These are phyloP conservation scores for Tetraneura akinire DNA, from an alignment of 1,140 invertebrate species.

Conservation along the genomic window DNA sequence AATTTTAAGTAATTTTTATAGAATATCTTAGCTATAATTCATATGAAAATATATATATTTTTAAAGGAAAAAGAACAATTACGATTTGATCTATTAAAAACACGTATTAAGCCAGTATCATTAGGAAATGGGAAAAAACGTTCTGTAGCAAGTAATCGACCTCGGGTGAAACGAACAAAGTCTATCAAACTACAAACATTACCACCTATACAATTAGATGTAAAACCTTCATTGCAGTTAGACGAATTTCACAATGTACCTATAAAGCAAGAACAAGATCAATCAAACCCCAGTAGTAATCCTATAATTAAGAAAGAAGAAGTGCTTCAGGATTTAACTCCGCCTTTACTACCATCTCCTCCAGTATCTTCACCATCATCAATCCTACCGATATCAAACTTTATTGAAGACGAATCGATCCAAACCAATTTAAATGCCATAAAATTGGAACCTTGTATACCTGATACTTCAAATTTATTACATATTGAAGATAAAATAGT, in stretches of 20 bases:
- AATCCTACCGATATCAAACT: background rate
- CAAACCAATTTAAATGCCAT: slow-evolving; percentile 25
- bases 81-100: background rate
- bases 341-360: slow-evolving; percentile 53
- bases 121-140: slow-evolving; percentile 23
- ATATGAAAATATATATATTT: background rate
- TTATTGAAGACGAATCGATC: slow-evolving; percentile 11
- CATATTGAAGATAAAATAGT: slow-evolving; percentile 19
- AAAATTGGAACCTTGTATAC: slow-evolving; percentile 18
- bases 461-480: background rate
- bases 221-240: background rate
- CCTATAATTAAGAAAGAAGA: slow-evolving; percentile 57
- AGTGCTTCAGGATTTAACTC: slow-evolving; percentile 59
- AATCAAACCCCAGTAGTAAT: slow-evolving; percentile 53
- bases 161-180: slow-evolving; percentile 56
- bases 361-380: slow-evolving; percentile 51
- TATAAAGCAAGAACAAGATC: background rate
- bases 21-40: background rate
- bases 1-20: slow-evolving; percentile 19
- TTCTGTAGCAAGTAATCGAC: slow-evolving; percentile 52
- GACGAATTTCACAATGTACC: slow-evolving; percentile 5
- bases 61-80: slow-evolving; percentile 27
- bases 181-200: slow-evolving; percentile 6
- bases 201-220: slow-evolving; percentile 13
- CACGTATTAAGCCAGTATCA: background rate